phyloP scores from a whole-genome alignment of 2,797 vertebrate species.

The Bucorvus abyssinicus region DNA sequence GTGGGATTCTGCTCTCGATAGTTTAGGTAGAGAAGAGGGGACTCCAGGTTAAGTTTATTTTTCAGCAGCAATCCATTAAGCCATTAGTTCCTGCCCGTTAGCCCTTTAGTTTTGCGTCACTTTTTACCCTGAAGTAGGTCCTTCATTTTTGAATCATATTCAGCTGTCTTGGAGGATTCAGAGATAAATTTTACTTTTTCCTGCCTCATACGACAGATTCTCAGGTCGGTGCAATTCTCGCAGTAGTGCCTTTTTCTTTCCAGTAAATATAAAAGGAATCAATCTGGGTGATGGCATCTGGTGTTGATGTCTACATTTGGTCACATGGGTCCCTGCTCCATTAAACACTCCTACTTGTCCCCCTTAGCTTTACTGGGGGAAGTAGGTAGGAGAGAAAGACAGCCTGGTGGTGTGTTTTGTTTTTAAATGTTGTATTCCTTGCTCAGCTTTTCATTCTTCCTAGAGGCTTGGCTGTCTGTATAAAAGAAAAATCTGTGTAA shows the following conservation, averaged over 20 bases:
- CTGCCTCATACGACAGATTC: neutral
- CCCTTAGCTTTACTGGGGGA: neutral
- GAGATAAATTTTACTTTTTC: neutral
- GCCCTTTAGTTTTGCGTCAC: neutral
- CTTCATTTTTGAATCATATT: neutral
- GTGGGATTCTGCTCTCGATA: neutral
- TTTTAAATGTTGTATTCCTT: neutral
- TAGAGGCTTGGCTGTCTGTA: neutral
- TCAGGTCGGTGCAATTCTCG: neutral
- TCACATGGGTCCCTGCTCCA: neutral
- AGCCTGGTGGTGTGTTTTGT: neutral
- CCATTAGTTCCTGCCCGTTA: neutral
- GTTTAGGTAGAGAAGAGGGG: neutral
- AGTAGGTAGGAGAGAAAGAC: neutral
- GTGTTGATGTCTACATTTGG: neutral
- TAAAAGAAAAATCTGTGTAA: neutral
- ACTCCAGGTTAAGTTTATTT: neutral
- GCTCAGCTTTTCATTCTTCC: neutral
- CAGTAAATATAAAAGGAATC: neutral
- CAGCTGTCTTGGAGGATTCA: neutral
- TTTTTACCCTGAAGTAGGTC: neutral
- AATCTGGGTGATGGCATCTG: neutral
- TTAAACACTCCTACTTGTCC: neutral
- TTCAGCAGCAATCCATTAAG: neutral
- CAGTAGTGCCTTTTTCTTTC: neutral